Conservation (phyloP, 2,797 vertebrate species). For the Poecilia picta region DNA sequence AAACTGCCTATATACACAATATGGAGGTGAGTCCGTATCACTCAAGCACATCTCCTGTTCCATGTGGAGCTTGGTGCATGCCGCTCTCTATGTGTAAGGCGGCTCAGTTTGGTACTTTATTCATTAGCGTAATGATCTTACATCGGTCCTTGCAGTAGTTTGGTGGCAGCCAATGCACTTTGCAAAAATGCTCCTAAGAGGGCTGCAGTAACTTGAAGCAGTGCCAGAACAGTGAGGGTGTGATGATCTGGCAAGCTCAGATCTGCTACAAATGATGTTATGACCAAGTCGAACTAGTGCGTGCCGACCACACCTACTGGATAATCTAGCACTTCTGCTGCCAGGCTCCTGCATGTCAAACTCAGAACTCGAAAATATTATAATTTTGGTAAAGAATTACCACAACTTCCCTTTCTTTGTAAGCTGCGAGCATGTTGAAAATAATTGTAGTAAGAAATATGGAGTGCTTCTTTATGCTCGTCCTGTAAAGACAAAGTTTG, state of each 20-base stretch:
- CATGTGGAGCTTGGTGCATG: not conserved
- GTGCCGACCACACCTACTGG: not conserved
- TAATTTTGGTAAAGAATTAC: not conserved
- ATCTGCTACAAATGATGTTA: constrained; percentile 3
- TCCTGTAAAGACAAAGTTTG: not conserved
- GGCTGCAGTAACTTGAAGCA: not conserved
- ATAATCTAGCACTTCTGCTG: not conserved
- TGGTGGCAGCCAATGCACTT: not conserved
- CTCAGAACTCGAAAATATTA: not conserved
- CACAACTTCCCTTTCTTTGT: not conserved
- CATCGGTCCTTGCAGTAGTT: not conserved
- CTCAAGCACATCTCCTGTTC: not conserved
- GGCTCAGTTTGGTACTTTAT: not conserved
- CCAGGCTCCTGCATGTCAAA: not conserved
- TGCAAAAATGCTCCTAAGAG: not conserved
- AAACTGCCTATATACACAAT: not conserved
- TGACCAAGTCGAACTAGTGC: not conserved
- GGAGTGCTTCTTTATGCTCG: not conserved
- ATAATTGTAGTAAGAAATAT: not conserved
- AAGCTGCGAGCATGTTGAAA: not conserved
- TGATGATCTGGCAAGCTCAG: not conserved
- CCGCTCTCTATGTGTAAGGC: not conserved
- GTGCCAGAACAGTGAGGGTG: not conserved
- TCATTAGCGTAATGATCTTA: not conserved
- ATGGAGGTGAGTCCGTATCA: not conserved